phyloP scores from a whole-genome alignment of 2,888 invertebrate genomes.

The Ornithoptera alexandrae region DNA sequence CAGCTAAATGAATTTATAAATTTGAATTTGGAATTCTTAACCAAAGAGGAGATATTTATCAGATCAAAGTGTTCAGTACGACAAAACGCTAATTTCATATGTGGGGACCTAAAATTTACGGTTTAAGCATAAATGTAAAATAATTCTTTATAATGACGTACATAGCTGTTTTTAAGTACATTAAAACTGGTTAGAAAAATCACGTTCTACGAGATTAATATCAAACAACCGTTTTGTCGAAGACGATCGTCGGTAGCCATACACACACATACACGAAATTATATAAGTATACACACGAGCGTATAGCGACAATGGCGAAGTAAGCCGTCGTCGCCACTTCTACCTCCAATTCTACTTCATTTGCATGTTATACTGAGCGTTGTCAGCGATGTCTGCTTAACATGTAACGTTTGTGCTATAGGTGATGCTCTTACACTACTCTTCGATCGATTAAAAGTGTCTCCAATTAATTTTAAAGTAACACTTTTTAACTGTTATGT shows the following conservation, averaged over 20 bases:
- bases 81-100: too few relatives aligned
- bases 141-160: too few relatives aligned
- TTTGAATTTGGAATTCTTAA: too few relatives aligned
- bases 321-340: slow-evolving; percentile 47
- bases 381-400: slow-evolving; percentile 47
- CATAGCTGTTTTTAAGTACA: slow-evolving; percentile 1
- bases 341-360: slow-evolving; percentile 69
- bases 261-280: slow-evolving; percentile 38
- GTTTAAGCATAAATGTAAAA: too few relatives aligned
- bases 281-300: slow-evolving; percentile 20
- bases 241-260: slow-evolving; percentile 37
- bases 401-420: slow-evolving; percentile 45
- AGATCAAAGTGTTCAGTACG: too few relatives aligned
- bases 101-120: too few relatives aligned
- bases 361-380: slow-evolving; percentile 62
- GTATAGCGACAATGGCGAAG: slow-evolving; percentile 52
- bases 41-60: too few relatives aligned
- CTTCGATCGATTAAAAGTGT: background rate
- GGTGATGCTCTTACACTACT: background rate
- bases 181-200: slow-evolving; percentile 21
- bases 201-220: slow-evolving; percentile 6
- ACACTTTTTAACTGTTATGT: background rate
- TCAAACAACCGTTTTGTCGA: slow-evolving; percentile 47
- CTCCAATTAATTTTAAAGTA: background rate
- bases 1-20: too few relatives aligned